Percentiles rank a stretch among this genome's conserved stretches.
phyloP scores from a whole-genome alignment of 2,797 vertebrate species.

The Pipistrellus kuhlii region DNA sequence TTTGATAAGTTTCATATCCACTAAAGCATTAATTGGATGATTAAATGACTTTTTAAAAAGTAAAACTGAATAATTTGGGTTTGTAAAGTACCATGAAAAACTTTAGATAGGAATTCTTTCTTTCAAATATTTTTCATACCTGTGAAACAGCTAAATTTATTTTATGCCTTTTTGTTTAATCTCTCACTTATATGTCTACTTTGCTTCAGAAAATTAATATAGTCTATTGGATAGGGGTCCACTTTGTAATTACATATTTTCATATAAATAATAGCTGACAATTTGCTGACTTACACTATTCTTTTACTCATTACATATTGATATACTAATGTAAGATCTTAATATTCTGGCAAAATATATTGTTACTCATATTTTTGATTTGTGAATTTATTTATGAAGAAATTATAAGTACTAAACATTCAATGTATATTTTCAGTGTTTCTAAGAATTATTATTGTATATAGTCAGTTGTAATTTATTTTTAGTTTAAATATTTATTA shows the following conservation, averaged over 20 bases:
- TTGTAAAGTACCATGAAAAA: background rate
- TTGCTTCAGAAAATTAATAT: conserved; percentile 52
- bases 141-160: background rate
- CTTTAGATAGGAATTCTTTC: background rate
- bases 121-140: conserved; percentile 19
- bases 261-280: conserved; percentile 53
- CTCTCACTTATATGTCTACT: background rate
- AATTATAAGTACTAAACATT: conserved; percentile 39
- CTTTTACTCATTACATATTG: conserved; percentile 56
- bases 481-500: conserved; percentile 66
- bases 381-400: conserved; percentile 14
- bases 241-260: conserved; percentile 45
- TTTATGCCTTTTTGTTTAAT: background rate
- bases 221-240: background rate
- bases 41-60: background rate
- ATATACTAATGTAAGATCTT: conserved; percentile 59
- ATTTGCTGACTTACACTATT: conserved; percentile 51
- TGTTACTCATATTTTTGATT: conserved; percentile 64
- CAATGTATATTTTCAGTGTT: conserved; percentile 47
- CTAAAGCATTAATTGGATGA: background rate
- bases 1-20: background rate
- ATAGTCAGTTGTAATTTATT: conserved; percentile 50
- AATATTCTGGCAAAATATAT: conserved; percentile 28
- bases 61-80: background rate
- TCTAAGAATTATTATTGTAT: conserved; percentile 32